Conservation (phyloP, 2,888 invertebrate species). For the Cylindroiulus punctatus region DNA sequence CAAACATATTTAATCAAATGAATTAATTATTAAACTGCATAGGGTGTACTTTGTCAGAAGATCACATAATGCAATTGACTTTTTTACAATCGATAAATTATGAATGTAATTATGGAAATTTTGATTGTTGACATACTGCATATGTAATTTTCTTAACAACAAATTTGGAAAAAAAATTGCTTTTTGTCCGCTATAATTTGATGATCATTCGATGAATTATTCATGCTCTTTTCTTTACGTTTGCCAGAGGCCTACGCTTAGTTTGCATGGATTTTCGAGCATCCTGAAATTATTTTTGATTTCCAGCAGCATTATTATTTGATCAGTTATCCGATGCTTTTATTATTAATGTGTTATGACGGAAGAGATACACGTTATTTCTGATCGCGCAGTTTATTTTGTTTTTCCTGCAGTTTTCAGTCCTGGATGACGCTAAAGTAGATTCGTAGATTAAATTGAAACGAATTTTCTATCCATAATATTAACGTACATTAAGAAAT, state of each 20-base stretch:
- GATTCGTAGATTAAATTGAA: not conserved
- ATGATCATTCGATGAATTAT: not conserved
- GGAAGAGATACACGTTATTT: not conserved
- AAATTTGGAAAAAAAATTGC: not conserved
- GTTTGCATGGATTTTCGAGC: not conserved
- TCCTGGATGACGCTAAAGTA: not conserved
- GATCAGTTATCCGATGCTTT: not conserved
- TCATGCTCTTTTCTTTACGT: not conserved
- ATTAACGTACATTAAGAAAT: not conserved
- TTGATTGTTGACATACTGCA: not conserved
- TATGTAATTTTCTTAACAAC: not conserved
- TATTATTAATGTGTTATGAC: not conserved
- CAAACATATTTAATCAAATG: too few species aligned
- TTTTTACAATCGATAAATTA: not conserved
- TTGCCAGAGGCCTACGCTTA: not conserved
- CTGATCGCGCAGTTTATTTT: not conserved
- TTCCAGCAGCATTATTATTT: not conserved
- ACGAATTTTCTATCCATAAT: not conserved
- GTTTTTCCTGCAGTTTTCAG: too few species aligned
- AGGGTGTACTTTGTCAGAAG: not conserved
- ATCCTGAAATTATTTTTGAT: not conserved
- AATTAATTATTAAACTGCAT: too few species aligned
- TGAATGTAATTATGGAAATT: not conserved
- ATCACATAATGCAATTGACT: conserved; percentile 31
- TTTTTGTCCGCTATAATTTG: conserved; percentile 2